Evolutionary conservation across 2,797 vertebrate genomes (phyloP).

Genomic region (Urosaurus nigricauda): DNA sequence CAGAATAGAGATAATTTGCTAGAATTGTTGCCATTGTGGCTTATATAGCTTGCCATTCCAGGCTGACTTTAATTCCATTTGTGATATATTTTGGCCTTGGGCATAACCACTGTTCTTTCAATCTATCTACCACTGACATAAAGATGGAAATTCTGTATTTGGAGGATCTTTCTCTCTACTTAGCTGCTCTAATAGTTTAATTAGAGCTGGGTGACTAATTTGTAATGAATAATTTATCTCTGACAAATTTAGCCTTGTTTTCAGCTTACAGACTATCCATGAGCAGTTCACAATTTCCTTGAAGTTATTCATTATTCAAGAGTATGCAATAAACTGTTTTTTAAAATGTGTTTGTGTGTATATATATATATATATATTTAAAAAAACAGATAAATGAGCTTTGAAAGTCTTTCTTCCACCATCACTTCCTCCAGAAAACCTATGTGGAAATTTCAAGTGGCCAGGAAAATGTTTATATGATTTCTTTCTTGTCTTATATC

Average conservation of each 20-base stretch:
- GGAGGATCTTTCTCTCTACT: conserved; percentile 39
- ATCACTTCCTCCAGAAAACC: neutral
- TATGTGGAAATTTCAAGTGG: neutral
- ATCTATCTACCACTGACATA: neutral
- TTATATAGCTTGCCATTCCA: neutral
- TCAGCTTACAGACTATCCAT: conserved; percentile 36
- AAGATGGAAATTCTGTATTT: conserved; percentile 11
- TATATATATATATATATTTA: neutral
- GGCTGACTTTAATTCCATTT: neutral
- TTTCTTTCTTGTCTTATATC: neutral
- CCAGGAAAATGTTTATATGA: neutral
- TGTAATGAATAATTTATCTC: conserved; percentile 50
- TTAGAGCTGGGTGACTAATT: conserved; percentile 51
- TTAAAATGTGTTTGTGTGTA: neutral
- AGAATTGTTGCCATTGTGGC: neutral
- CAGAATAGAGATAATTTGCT: neutral
- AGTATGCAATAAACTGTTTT: conserved; percentile 19
- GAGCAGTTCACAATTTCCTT: conserved; percentile 32
- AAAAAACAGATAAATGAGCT: neutral
- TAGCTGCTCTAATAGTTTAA: conserved; percentile 47
- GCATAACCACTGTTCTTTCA: conserved; percentile 3
- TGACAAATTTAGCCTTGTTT: conserved; percentile 48
- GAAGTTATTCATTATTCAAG: conserved; percentile 36
- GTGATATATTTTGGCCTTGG: conserved; percentile 9
- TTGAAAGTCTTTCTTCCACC: neutral